Conservation (phyloP, 2,797 vertebrate species). For the Avahi laniger region DNA sequence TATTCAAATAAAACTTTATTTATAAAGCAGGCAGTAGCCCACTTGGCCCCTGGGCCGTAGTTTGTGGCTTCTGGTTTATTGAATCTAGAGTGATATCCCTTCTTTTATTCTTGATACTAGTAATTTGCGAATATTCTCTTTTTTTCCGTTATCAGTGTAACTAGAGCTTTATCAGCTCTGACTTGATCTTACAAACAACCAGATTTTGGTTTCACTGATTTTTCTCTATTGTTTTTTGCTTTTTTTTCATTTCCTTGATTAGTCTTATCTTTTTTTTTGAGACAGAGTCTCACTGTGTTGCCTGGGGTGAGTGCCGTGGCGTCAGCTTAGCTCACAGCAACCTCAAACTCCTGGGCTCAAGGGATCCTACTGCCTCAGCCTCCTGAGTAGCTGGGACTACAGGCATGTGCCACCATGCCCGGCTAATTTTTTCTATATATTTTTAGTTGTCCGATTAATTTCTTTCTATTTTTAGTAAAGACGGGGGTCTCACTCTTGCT, state of each 20-base stretch:
- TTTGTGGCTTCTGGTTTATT: background rate
- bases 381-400: too few species aligned
- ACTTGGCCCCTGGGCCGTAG: background rate
- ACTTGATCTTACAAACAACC: background rate
- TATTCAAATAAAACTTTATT: constrained; percentile 25
- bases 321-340: too few species aligned
- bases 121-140: background rate
- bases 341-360: too few species aligned
- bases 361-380: too few species aligned
- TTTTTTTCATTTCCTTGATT: constrained; percentile 19
- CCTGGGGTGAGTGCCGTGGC: too few species aligned
- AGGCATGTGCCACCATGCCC: too few species aligned
- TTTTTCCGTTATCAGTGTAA: background rate
- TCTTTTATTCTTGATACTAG: background rate
- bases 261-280: background rate
- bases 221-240: background rate
- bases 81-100: background rate
- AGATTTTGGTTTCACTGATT: constrained; percentile 19
- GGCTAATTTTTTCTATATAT: too few species aligned
- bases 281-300: too few species aligned
- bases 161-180: background rate
- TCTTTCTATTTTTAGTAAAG: too few species aligned
- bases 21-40: background rate
- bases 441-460: too few species aligned
- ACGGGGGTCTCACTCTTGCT: too few species aligned